Evolutionary conservation across 2,113 vertebrate genomes (phyloP).

Genomic region (Oplegnathus fasciatus): DNA sequence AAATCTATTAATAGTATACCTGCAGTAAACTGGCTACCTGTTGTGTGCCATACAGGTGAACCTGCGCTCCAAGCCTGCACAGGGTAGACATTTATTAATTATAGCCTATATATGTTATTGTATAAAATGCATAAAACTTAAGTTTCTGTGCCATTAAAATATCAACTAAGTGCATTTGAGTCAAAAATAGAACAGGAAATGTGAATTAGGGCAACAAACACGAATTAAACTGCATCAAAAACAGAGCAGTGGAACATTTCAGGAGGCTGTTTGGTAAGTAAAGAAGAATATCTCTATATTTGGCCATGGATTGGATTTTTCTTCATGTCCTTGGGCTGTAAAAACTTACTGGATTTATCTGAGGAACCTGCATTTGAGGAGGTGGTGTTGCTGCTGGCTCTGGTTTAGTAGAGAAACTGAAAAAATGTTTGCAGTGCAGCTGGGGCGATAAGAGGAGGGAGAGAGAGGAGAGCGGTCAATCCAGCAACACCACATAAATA

Average conservation of each 20-base stretch:
- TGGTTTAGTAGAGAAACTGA: slow-evolving; percentile 42
- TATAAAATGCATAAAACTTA: not conserved
- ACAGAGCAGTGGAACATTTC: slow-evolving; percentile 9
- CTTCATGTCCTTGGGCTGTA: slow-evolving; percentile 30
- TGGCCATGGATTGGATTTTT: slow-evolving; percentile 7
- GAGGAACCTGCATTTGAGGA: slow-evolving; percentile 42
- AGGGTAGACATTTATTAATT: not conserved
- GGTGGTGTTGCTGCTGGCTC: slow-evolving; percentile 46
- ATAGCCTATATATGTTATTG: not conserved
- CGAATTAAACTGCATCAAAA: not conserved
- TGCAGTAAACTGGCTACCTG: slow-evolving; percentile 52
- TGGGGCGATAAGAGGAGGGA: not conserved
- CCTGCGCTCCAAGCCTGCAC: not conserved
- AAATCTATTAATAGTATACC: slow-evolving; percentile 46
- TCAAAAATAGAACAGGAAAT: slow-evolving; percentile 36
- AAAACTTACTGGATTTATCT: slow-evolving; percentile 49
- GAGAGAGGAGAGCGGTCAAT: not conserved
- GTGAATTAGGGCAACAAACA: slow-evolving; percentile 40
- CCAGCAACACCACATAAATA: not conserved
- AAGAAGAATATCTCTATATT: slow-evolving; percentile 31
- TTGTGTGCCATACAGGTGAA: slow-evolving; percentile 52
- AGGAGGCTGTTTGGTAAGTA: slow-evolving; percentile 3
- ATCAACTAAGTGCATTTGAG: not conserved
- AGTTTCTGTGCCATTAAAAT: slow-evolving; percentile 3
- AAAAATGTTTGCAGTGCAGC: slow-evolving; percentile 33